Percentiles rank a stretch among this genome's conserved stretches.
Evolutionary conservation across 2,113 vertebrate genomes (phyloP).

Genomic region (Tor tambroides): DNA sequence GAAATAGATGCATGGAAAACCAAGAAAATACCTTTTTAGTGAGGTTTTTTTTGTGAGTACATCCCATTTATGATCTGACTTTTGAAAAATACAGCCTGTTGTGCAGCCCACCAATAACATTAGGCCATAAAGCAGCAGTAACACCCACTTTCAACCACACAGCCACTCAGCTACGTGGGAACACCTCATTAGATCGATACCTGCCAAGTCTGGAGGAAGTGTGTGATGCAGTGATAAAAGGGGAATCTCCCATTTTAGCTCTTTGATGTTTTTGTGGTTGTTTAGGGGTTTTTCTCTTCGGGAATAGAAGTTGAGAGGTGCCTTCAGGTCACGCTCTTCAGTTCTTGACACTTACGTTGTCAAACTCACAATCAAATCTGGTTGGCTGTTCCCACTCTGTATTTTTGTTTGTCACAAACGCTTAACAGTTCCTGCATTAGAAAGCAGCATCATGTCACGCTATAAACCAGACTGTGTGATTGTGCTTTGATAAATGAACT

Average conservation of each 20-base stretch:
- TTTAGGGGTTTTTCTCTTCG: neutral
- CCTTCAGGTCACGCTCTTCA: neutral
- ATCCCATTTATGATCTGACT: neutral
- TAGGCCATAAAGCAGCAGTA: neutral
- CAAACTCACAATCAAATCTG: neutral
- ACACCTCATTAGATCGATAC: neutral
- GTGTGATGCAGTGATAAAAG: neutral
- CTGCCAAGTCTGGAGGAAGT: slow-evolving; percentile 25
- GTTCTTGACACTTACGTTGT: neutral
- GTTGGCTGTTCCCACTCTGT: neutral
- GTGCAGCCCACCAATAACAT: neutral
- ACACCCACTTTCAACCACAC: neutral
- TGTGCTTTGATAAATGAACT: slow-evolving; percentile 10
- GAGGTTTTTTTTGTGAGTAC: neutral
- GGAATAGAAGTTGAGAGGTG: neutral
- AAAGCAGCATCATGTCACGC: neutral
- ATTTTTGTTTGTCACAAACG: neutral
- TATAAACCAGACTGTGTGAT: neutral
- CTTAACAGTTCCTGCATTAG: too few species aligned
- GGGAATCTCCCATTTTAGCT: slow-evolving; percentile 8
- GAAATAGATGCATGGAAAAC: neutral
- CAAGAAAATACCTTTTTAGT: neutral
- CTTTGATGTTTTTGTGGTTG: neutral
- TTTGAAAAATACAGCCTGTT: neutral
- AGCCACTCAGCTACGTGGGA: neutral